Percentiles rank a stretch among this genome's conserved stretches.
Conservation (phyloP, 2,797 vertebrate species). For the Pangasius mekongensis region DNA sequence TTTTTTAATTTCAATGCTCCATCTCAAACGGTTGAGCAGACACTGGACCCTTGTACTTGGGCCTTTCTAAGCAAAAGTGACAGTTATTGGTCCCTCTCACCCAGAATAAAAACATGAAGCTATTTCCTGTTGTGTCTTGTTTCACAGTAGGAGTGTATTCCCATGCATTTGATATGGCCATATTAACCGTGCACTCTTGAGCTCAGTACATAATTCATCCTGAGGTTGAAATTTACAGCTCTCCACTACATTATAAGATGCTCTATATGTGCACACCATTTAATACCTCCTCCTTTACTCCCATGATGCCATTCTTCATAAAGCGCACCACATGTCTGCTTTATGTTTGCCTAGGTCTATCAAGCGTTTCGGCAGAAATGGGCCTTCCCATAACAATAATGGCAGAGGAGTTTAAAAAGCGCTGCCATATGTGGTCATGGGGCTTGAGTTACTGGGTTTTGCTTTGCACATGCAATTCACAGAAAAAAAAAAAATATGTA, state of each 20-base stretch:
- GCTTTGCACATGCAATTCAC: slow-evolving; percentile 6
- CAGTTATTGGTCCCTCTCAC: slow-evolving; percentile 80
- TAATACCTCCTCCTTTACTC: slow-evolving; percentile 58
- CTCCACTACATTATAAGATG: slow-evolving; percentile 66
- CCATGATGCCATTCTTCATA: slow-evolving; percentile 65
- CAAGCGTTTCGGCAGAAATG: slow-evolving; percentile 44
- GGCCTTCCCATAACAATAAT: slow-evolving; percentile 42
- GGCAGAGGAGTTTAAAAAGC: slow-evolving; percentile 27
- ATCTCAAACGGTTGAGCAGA: slow-evolving; percentile 74
- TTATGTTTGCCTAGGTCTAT: slow-evolving; percentile 61
- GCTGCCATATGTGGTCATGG: slow-evolving; percentile 30
- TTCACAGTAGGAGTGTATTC: slow-evolving; percentile 78
- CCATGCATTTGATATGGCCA: slow-evolving; percentile 75
- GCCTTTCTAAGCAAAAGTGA: slow-evolving; percentile 80
- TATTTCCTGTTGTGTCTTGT: slow-evolving; percentile 86
- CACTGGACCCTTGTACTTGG: slow-evolving; percentile 68
- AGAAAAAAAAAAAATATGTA: neutral
- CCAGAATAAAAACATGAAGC: slow-evolving; percentile 72
- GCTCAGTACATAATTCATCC: slow-evolving; percentile 70
- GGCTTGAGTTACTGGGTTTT: neutral
- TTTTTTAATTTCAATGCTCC: slow-evolving; percentile 68
- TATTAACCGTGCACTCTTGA: slow-evolving; percentile 73
- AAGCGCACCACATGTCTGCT: slow-evolving; percentile 66
- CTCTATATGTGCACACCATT: slow-evolving; percentile 58
- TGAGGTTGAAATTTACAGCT: slow-evolving; percentile 68